Conservation (phyloP, 2,797 vertebrate species). For the Darevskia mixta region DNA sequence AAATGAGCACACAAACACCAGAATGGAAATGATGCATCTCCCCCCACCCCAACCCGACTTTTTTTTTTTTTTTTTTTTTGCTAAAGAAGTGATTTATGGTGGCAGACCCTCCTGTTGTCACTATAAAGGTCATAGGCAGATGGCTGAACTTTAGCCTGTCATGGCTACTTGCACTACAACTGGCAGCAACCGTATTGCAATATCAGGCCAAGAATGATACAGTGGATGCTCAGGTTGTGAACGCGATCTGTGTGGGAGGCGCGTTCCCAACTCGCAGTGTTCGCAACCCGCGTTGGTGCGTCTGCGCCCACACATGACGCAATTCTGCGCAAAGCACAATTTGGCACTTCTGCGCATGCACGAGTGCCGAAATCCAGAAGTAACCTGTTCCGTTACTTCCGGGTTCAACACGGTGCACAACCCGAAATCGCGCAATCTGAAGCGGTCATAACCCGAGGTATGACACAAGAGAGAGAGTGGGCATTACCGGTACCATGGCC, state of each 20-base stretch:
- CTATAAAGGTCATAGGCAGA: background rate
- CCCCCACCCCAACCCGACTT: background rate
- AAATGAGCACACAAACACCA: background rate
- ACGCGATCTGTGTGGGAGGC: no score
- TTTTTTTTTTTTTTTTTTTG: background rate
- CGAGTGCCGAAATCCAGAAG: no score
- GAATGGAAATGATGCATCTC: constrained; percentile 9
- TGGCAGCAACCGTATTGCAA: background rate
- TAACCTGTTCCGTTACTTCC: no score
- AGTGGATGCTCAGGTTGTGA: no score
- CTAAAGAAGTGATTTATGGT: constrained; percentile 14
- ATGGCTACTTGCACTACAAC: background rate
- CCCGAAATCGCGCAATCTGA: no score
- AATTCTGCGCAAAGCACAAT: no score
- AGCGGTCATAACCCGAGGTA: no score
- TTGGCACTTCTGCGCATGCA: no score
- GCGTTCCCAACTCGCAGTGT: no score
- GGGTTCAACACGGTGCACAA: no score
- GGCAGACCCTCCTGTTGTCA: background rate
- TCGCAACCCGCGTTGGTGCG: no score
- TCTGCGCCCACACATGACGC: no score
- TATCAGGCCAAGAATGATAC: background rate
- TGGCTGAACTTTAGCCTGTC: background rate
- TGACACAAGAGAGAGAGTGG: background rate
- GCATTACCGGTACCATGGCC: background rate